Conservation (phyloP, 2,888 invertebrate species). For the Diplolepis rosae region DNA sequence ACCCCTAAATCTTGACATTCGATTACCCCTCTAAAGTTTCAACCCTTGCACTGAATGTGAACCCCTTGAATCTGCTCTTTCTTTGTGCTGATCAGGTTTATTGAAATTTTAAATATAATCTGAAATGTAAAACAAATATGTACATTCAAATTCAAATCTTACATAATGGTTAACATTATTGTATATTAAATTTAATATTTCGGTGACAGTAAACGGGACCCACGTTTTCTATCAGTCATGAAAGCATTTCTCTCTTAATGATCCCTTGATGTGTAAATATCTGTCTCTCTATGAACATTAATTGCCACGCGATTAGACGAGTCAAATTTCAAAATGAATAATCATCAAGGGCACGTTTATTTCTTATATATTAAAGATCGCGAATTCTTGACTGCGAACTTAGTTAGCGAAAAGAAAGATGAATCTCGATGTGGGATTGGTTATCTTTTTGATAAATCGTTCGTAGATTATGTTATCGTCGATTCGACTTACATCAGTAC, state of each 20-base stretch:
- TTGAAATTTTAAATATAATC: neutral
- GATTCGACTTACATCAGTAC: conserved; percentile 26
- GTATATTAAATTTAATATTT: too few relatives aligned
- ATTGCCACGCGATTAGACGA: conserved; percentile 48
- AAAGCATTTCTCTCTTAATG: conserved; percentile 47
- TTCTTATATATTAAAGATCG: too few relatives aligned
- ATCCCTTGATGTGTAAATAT: conserved; percentile 35
- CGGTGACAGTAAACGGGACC: conserved; percentile 17
- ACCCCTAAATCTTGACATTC: neutral
- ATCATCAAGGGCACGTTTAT: too few relatives aligned
- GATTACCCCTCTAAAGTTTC: neutral
- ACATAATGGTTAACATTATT: too few relatives aligned
- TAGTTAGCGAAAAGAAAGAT: neutral
- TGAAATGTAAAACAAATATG: too few relatives aligned
- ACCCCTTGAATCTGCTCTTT: neutral
- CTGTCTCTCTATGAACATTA: conserved; percentile 36
- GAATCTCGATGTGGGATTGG: neutral
- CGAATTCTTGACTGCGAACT: neutral
- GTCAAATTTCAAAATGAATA: too few relatives aligned
- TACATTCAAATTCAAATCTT: too few relatives aligned
- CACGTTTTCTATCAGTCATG: conserved; percentile 49
- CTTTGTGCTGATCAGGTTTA: neutral
- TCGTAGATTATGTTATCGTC: conserved; percentile 15
- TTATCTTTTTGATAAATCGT: conserved; percentile 19
- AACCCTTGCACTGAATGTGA: neutral